Evolutionary conservation across 2,888 invertebrate genomes (phyloP).

Genomic region (Blera fallax): DNA sequence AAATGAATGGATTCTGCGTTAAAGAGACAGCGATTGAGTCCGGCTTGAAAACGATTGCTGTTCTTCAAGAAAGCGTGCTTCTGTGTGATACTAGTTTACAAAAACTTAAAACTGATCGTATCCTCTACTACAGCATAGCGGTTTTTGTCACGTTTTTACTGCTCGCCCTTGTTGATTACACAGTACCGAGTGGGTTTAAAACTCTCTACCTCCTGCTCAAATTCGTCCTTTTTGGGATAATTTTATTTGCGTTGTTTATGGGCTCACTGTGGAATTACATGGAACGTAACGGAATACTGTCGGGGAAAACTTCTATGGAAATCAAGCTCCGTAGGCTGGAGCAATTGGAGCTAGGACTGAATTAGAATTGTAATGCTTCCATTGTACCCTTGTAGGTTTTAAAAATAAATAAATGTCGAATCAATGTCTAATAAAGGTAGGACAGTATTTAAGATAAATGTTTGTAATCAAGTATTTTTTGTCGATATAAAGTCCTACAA

Average conservation of each 20-base stretch:
- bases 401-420: not conserved
- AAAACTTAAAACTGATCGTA: slow-evolving; percentile 79
- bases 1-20: slow-evolving; percentile 7
- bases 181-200: slow-evolving; percentile 79
- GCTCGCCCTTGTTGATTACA: slow-evolving; percentile 77
- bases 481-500: too few species aligned
- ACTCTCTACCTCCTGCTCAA: slow-evolving; percentile 83
- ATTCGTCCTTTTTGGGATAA: slow-evolving; percentile 85
- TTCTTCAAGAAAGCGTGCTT: slow-evolving; percentile 78
- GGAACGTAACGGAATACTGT: slow-evolving; percentile 89
- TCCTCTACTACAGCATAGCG: slow-evolving; percentile 78
- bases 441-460: not conserved
- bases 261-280: slow-evolving; percentile 91
- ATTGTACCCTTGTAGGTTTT: not conserved
- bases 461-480: not conserved
- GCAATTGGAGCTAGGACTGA: slow-evolving; percentile 74
- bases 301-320: slow-evolving; percentile 88
- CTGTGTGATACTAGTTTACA: slow-evolving; percentile 79
- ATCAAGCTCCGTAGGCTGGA: slow-evolving; percentile 80
- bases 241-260: slow-evolving; percentile 89
- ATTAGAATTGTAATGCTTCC: slow-evolving; percentile 20
- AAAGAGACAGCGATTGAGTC: slow-evolving; percentile 37
- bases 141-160: slow-evolving; percentile 77
- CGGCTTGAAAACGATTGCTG: slow-evolving; percentile 75
- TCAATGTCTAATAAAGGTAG: not conserved